These are phyloP conservation scores for Drosophila stalkeri DNA, from an alignment of 2,888 invertebrate genomes.

Conservation along the genomic window DNA sequence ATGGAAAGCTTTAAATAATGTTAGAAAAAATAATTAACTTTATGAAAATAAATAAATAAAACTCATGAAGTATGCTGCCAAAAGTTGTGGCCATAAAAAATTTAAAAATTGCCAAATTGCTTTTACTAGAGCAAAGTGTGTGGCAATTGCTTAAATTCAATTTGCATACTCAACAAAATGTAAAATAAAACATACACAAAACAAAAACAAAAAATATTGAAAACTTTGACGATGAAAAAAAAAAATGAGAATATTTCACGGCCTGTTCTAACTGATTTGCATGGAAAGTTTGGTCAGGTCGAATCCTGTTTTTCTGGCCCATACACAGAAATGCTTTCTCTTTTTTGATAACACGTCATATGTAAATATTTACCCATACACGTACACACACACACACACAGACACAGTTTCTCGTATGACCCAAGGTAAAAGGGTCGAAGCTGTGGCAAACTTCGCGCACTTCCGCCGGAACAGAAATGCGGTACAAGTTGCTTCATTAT, in stretches of 20 bases:
- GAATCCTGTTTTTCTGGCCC: constrained; percentile 18
- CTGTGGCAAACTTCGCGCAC: constrained; percentile 37
- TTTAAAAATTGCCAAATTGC: constrained; percentile 46
- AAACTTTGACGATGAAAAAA: constrained; percentile 42
- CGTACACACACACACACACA: constrained; percentile 3
- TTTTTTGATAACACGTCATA: constrained; percentile 66
- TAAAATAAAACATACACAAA: constrained; percentile 3
- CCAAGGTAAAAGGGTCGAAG: constrained; percentile 43
- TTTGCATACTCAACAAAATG: constrained; percentile 68
- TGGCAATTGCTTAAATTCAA: constrained; percentile 46
- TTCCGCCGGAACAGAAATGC: constrained; percentile 56
- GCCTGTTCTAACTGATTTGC: constrained; percentile 58
- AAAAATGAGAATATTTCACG: constrained; percentile 28
- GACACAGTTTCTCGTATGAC: constrained; percentile 20
- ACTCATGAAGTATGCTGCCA: background rate
- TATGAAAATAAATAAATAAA: constrained; percentile 8
- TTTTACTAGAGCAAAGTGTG: constrained; percentile 12
- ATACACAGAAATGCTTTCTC: constrained; percentile 29
- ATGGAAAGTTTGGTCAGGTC: constrained; percentile 45
- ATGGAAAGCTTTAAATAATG: constrained; percentile 40
- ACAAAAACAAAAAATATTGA: constrained; percentile 13
- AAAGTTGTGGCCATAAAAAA: constrained; percentile 33
- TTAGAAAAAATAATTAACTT: constrained; percentile 40
- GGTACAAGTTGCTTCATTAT: constrained; percentile 68
- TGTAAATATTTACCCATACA: constrained; percentile 59